A percentile compares a stretch with the other conserved stretches of the same genome.
Conservation (phyloP, 2,888 invertebrate genomes). For the Cotesia congregata region DNA sequence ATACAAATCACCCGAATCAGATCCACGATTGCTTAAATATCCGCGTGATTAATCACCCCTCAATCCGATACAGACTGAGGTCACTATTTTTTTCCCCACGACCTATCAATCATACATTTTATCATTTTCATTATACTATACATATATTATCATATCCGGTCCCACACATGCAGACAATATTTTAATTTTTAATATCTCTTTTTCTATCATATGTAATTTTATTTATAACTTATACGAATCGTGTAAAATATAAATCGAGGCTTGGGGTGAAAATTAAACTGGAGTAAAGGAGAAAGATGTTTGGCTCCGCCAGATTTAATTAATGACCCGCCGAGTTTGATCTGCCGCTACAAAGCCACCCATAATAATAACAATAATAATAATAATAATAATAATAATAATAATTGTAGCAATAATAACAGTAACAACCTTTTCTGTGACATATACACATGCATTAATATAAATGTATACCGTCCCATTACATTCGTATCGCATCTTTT, state of each 20-base stretch:
- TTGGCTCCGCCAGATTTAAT: constrained; percentile 67
- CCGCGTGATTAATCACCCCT: constrained; percentile 37
- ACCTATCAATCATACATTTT: too few relatives aligned
- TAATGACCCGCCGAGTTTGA: constrained; percentile 69
- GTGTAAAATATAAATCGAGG: constrained; percentile 53
- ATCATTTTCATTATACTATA: too few relatives aligned
- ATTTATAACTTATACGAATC: constrained; percentile 32
- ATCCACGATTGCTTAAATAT: constrained; percentile 62
- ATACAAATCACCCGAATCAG: constrained; percentile 66
- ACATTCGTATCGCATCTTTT: constrained; percentile 25
- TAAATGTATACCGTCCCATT: constrained; percentile 23
- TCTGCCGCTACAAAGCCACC: constrained; percentile 64
- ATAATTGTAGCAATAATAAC: constrained; percentile 20
- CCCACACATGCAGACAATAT: not conserved
- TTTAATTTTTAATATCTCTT: too few relatives aligned
- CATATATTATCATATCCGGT: not conserved
- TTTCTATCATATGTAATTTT: constrained; percentile 9
- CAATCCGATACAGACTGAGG: not conserved
- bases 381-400: not conserved
- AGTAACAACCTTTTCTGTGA: not conserved
- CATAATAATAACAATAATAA: constrained; percentile 19
- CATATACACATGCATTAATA: constrained; percentile 19
- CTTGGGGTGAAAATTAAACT: constrained; percentile 49
- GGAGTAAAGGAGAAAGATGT: constrained; percentile 42
- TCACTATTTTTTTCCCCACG: not conserved